Percentiles rank a stretch among this genome's conserved stretches.
Conservation (phyloP, 2,113 vertebrate genomes). For the human region GRCh38 chr7:157078501-157079000, state of each 20-base stretch:
- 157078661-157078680: neutral
- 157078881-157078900: accelerated
- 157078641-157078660: accelerated
- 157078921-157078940: neutral
- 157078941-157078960: neutral
- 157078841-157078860: accelerated
- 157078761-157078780: neutral
- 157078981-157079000: conserved; percentile 50
- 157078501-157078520: accelerated
- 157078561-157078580: neutral
- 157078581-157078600: neutral
- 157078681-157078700: neutral
- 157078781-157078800: accelerated
- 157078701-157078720: neutral
- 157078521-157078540: too few relatives aligned
- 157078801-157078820: accelerated
- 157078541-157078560: neutral
- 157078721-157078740: neutral
- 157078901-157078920: neutral
- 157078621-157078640: neutral
- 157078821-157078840: accelerated
- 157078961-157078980: conserved; percentile 40
- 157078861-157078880: accelerated
- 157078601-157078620: accelerated
- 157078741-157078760: neutral